These are phyloP conservation scores for Pseudorhiza aurosa DNA, from an alignment of 30 jellyfish, hydroid and myxozoan species.

Conservation along the genomic window DNA sequence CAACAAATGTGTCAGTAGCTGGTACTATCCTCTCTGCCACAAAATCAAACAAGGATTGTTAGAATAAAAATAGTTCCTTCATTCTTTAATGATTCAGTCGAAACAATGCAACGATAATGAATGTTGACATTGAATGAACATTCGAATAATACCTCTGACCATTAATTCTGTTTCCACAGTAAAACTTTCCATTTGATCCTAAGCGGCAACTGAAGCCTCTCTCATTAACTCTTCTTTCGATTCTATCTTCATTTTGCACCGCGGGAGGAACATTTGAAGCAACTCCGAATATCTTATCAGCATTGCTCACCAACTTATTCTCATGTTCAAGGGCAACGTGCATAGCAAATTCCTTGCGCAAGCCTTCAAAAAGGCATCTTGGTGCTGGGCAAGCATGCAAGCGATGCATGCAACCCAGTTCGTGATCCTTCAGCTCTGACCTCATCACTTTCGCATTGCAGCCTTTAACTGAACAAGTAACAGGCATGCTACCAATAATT, in stretches of 20 bases:
- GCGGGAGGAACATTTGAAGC: background rate
- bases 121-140: too few species aligned
- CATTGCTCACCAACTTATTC: conserved; percentile 18
- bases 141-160: background rate
- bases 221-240: conserved; percentile 21
- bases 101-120: too few species aligned
- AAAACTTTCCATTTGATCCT: conserved; percentile 84
- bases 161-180: conserved; percentile 59
- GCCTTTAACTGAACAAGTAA: conserved; percentile 48
- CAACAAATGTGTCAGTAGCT: too few species aligned
- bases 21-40: too few species aligned
- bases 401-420: conserved; percentile 44
- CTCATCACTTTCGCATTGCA: conserved; percentile 52
- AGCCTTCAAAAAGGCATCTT: conserved; percentile 49
- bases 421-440: conserved; percentile 70
- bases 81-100: too few species aligned
- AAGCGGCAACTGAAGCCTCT: conserved; percentile 67
- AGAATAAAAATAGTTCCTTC: too few species aligned
- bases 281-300: background rate
- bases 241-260: conserved; percentile 1
- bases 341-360: conserved; percentile 27
- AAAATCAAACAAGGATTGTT: too few species aligned
- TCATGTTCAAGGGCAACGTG: conserved; percentile 58
- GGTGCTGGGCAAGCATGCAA: conserved; percentile 49
- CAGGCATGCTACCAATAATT: conserved; percentile 61